Evolutionary conservation across 2,888 invertebrate species (phyloP).

Genomic region (Cheiracanthium punctorium): DNA sequence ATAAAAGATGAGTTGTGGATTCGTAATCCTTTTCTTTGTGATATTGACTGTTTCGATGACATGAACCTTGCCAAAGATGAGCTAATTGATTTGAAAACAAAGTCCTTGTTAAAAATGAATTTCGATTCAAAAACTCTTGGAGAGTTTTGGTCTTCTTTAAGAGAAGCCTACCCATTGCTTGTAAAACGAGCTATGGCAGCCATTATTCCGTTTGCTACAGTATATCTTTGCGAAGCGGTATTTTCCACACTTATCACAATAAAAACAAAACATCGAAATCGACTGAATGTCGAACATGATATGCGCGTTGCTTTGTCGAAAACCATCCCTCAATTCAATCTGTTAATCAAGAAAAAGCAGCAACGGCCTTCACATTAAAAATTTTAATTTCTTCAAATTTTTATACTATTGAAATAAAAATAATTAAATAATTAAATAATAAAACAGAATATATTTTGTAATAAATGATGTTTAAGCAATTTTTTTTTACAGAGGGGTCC

Average conservation of each 20-base stretch:
- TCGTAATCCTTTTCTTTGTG: slow-evolving; percentile 55
- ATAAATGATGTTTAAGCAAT: slow-evolving; percentile 12
- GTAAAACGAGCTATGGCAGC: slow-evolving; percentile 42
- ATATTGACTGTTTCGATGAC: slow-evolving; percentile 53
- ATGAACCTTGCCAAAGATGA: slow-evolving; percentile 52
- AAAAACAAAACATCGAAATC: slow-evolving; percentile 42
- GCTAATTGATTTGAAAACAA: slow-evolving; percentile 49
- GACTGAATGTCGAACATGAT: slow-evolving; percentile 39
- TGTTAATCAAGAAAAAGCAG: slow-evolving; percentile 43
- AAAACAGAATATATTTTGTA: background rate
- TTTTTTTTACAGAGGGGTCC: slow-evolving; percentile 49
- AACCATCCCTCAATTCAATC: slow-evolving; percentile 42
- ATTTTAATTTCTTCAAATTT: too few species aligned
- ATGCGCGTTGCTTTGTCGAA: slow-evolving; percentile 44
- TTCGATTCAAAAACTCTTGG: too few species aligned
- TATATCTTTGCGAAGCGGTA: slow-evolving; percentile 44
- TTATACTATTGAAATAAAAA: slow-evolving; percentile 5
- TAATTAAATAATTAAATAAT: background rate
- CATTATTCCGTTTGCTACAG: slow-evolving; percentile 40
- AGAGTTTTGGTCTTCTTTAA: too few species aligned
- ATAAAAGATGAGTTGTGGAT: slow-evolving; percentile 56
- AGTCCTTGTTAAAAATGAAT: slow-evolving; percentile 48
- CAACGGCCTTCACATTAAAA: too few species aligned
- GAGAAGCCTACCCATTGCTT: slow-evolving; percentile 47
- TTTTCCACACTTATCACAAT: slow-evolving; percentile 36